These are phyloP conservation scores for Parnassius apollo DNA, from an alignment of 2,888 invertebrate species.

Conservation along the genomic window DNA sequence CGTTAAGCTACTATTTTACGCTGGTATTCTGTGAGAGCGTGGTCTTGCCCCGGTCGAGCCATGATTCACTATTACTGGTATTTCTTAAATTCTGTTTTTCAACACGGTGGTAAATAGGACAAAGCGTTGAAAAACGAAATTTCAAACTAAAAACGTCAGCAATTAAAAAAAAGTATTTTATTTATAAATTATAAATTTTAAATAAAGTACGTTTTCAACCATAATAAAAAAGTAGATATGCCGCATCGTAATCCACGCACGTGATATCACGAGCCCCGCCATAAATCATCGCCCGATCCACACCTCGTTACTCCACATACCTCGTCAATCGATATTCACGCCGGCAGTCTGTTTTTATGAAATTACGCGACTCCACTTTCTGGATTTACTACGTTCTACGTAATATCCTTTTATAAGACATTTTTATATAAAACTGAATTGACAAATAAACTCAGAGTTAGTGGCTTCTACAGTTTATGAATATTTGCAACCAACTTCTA, in stretches of 20 bases:
- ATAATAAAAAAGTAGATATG: not conserved
- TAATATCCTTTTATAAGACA: slow-evolving; percentile 16
- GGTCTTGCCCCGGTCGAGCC: too few species aligned
- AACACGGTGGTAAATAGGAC: too few species aligned
- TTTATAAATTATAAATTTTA: too few species aligned
- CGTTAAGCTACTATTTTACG: too few species aligned
- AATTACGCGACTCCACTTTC: slow-evolving; percentile 20
- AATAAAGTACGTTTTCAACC: too few species aligned
- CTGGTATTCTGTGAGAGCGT: too few species aligned
- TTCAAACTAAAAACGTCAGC: too few species aligned
- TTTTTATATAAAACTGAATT: not conserved
- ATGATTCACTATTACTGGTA: too few species aligned
- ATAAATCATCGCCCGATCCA: slow-evolving; percentile 25
- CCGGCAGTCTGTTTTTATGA: slow-evolving; percentile 27
- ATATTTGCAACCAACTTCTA: not conserved
- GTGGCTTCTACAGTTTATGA: not conserved
- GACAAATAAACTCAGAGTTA: too few species aligned
- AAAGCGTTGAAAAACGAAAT: too few species aligned
- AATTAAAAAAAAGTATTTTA: too few species aligned
- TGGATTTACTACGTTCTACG: slow-evolving; percentile 8
- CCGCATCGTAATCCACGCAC: slow-evolving; percentile 22
- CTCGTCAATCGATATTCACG: slow-evolving; percentile 25
- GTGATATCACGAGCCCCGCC: slow-evolving; percentile 13
- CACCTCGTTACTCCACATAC: slow-evolving; percentile 24
- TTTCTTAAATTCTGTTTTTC: too few species aligned